phyloP scores from a whole-genome alignment of 2,113 vertebrate species.

The Apus apus region DNA sequence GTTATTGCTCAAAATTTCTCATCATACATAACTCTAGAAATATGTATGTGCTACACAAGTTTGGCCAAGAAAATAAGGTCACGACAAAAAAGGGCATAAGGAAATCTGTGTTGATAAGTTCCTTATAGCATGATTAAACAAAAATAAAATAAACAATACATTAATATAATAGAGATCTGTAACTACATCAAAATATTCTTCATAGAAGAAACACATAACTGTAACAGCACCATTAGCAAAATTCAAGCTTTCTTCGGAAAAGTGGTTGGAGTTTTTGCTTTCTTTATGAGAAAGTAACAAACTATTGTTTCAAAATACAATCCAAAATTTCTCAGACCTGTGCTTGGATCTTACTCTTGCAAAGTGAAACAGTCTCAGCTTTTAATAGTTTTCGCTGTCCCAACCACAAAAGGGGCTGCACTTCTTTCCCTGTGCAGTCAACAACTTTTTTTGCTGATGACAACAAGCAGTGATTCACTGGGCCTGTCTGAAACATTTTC shows the following conservation, averaged over 20 bases:
- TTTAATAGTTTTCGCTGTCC: background rate
- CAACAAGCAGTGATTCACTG: background rate
- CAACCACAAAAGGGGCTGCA: background rate
- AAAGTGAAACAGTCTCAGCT: background rate
- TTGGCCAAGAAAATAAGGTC: background rate
- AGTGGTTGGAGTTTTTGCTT: background rate
- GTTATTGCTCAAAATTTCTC: slow-evolving; percentile 8
- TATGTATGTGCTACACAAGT: background rate
- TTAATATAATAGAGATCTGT: background rate
- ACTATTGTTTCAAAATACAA: background rate
- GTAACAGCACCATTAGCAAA: background rate
- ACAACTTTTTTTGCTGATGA: slow-evolving; percentile 6
- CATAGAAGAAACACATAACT: background rate
- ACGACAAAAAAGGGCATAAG: slow-evolving; percentile 24
- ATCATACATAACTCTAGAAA: background rate
- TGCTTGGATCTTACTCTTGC: background rate
- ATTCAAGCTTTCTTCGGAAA: background rate
- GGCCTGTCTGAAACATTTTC: slow-evolving; percentile 30
- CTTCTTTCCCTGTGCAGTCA: background rate
- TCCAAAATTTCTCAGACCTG: background rate
- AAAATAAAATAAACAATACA: background rate
- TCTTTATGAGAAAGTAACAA: background rate
- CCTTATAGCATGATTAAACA: background rate
- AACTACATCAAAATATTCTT: background rate
- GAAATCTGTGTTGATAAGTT: slow-evolving; percentile 11